Conservation (phyloP, 2,797 vertebrate genomes). For the Danio tinwini region DNA sequence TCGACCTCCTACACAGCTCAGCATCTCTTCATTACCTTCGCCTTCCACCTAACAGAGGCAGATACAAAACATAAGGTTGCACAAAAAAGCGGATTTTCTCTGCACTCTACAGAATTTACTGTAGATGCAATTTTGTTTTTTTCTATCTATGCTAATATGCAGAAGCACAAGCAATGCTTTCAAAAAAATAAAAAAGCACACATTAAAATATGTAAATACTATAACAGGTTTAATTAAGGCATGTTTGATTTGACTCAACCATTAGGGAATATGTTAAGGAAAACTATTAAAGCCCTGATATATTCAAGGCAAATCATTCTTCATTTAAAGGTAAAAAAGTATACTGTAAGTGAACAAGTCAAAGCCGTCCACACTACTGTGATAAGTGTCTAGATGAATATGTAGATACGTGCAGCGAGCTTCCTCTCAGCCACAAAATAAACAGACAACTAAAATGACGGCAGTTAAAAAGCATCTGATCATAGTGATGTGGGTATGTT, state of each 20-base stretch:
- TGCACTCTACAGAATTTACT: constrained; percentile 38
- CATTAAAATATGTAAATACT: neutral
- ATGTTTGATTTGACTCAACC: neutral
- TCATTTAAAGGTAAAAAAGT: no score
- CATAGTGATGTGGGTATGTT: no score
- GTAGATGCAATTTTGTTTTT: neutral
- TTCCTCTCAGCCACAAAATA: no score
- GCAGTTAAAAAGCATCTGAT: no score
- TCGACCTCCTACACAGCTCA: constrained; percentile 89
- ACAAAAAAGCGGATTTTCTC: neutral
- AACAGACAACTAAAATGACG: no score
- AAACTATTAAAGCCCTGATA: neutral
- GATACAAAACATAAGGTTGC: constrained; percentile 26
- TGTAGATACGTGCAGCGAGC: no score
- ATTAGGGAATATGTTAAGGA: neutral
- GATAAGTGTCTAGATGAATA: no score
- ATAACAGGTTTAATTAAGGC: neutral
- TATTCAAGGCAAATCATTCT: no score
- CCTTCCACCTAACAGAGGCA: constrained; percentile 80
- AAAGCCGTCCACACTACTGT: no score
- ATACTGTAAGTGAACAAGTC: no score
- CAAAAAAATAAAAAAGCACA: neutral
- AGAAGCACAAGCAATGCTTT: neutral
- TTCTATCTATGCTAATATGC: neutral
- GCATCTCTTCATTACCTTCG: constrained; percentile 80